Evolutionary conservation across 2,113 vertebrate species (phyloP), one percentile per base, ranked within the genome.

Genomic region (Psammodynastes pulverulentus): DNA sequence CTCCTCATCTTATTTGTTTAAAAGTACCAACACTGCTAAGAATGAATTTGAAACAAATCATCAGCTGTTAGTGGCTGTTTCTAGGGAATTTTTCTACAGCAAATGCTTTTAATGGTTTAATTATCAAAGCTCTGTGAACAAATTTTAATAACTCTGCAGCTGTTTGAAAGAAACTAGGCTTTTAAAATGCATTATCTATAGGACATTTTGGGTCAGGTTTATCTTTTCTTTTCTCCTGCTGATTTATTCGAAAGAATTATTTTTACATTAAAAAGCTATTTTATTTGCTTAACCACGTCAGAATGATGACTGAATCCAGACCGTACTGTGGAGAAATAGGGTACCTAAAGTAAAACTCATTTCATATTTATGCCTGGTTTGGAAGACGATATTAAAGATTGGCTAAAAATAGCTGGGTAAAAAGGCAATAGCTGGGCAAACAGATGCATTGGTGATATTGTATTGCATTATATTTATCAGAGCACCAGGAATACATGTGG

Each of bases 21-120:
- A 93, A 89, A 96, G 93, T 0, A 0, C 34, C 89, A 95, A 91
- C 85, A 92, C 54, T n/a, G 0, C 91, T 88, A 87, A 72, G 90
- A 89, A 91, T 49, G 49, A 84, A 92, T 89, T 53, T 86, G 86
- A 91, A 94, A 93, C 54, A 84, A 67, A 94, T 86, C 89, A 92
- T 91, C 93, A 95, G 94, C 90, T 90, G 92, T 62, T 5, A 84
- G 89, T 84, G 67, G 86, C 39, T 72, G 56, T 89, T 95, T 94
- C 89, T 84, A 72, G 79, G 91, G 84, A 87, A 49, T 90, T 95
- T 0, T 94, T 92, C 58, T 62, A 46, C 72, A 94, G 86, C n/a
- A 91, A 94, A 15, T 21, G 53, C 84, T 94, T 49, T 67, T 51
- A 94, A 92, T 39, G 90, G 90, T 91, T 95, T 95, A 93, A 94